Percentiles rank a stretch among this genome's conserved stretches.
These are phyloP conservation scores for Temnothorax nylanderi DNA, from an alignment of 1,140 invertebrate species.

Conservation along the genomic window DNA sequence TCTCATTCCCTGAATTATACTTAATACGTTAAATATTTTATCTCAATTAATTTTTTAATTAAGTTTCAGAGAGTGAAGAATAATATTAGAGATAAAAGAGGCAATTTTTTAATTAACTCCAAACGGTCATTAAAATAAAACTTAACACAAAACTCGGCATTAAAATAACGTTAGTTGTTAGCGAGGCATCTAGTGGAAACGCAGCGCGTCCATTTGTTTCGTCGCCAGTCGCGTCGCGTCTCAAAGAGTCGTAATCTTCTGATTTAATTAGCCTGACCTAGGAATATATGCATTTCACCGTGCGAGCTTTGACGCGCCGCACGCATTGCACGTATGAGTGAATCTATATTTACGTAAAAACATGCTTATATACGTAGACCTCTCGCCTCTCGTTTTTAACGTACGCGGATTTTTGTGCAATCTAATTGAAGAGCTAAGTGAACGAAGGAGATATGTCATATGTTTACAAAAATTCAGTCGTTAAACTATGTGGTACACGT, in stretches of 20 bases:
- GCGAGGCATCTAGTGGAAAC: neutral
- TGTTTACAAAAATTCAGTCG: neutral
- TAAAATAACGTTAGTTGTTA: conserved; percentile 10
- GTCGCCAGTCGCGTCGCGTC: neutral
- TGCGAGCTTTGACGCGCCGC: neutral
- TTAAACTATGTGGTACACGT: neutral
- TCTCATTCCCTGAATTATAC: neutral
- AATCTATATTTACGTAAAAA: conserved; percentile 27
- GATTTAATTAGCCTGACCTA: conserved; percentile 47
- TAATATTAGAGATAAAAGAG: neutral
- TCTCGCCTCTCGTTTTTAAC: neutral
- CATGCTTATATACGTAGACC: neutral
- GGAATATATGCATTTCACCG: conserved; percentile 23
- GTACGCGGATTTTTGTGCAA: neutral
- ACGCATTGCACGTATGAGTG: neutral
- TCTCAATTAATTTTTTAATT: neutral
- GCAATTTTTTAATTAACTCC: conserved; percentile 5
- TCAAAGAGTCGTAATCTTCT: conserved; percentile 28
- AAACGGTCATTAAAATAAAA: too few species aligned
- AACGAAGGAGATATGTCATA: neutral
- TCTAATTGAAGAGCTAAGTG: conserved; percentile 28
- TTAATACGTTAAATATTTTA: neutral
- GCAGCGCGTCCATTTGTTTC: neutral
- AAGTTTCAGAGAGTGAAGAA: neutral
- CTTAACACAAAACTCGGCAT: neutral